Base-by-base conservation (phyloP, 2,888 invertebrate species). In the Epinotia demarniana region DNA sequence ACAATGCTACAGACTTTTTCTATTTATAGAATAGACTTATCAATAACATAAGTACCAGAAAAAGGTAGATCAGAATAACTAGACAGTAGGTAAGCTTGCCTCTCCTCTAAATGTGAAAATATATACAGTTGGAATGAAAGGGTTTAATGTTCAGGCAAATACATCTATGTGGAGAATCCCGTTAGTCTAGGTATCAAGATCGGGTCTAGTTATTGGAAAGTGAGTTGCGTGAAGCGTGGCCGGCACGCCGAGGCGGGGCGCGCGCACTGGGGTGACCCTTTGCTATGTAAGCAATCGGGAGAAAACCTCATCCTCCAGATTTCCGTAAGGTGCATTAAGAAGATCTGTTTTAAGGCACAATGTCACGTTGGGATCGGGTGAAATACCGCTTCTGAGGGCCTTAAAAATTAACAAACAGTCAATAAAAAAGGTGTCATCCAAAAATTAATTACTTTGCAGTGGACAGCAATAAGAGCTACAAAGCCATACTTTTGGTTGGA, bases 171-270 rank as follows among this genome's bases (percentile, higher is more conserved):
- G 61, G 27, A 62, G 58, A 60, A 66, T 75, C 75, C 75, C 75
- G 75, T 75, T 75, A 61, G 75, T 71, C 66, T 75, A 75, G 75
- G 71, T 71, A 71, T 71, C 75, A 75, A 75, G 75, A 75, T 71
- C 70, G 66, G 71, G 75, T 71, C 66, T 71, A 69, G 75, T 71
- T 75, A 75, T 75, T 75, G 75, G 71, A 75, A 75, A 75, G 75
- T 71, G 75, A 75, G 71, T 75, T 61, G 71, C 60, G 60, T 70
- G 71, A 66, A 75, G 75, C 75, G 75, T 55, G 61, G 75, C 74
- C 70, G 70, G 70, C 58, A 53, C 60, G 69, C 46, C 3, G 19
- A 1, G 69, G 69, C 58, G 66, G 66, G 64, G 53, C 60, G 66
- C 71, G 75, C 66, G 66, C n/a, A 66, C 39, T 71, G 60, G 66